Evolutionary conservation across 2,113 vertebrate genomes (phyloP), one percentile per base, ranked within the genome.

Genomic region (Gambusia affinis): DNA sequence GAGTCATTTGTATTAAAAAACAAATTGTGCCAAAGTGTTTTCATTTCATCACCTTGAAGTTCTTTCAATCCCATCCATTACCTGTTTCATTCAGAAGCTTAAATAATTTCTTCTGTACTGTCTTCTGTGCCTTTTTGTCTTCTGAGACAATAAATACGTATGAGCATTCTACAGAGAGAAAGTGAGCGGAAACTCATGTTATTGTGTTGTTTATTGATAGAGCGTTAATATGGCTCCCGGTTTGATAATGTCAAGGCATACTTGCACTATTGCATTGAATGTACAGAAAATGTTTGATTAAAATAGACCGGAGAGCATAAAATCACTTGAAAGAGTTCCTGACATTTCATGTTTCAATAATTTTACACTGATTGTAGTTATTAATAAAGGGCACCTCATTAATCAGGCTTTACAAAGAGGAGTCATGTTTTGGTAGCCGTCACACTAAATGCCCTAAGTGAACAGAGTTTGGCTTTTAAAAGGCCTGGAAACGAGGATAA

Each of bases 151-250:
- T 73, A 29, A 24, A 54, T 27, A 30, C 11, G 31, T n/a, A 66
- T n/a, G 7, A 10, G 0, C 3, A 71, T 29, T 15, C 12, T n/a
- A 47, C 67, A 15, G 47, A 60, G 19, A 15, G 60, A 65, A 42
- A 44, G 19, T 27, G 12, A 75, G 54, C 47, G 35, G 29, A 64
- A 62, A 64, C 8, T 12, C 27, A 2, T 37, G 35, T 54, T 30
- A 60, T 65, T 47, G 39, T 24, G 51, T 76, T 64, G 72, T 44
- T 73, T 12, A 5, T 61, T 78, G 73, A 70, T 72, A 54, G 47
- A 69, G 61, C 17, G 64, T 63, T 35, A 76, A 67, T 65, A 24
- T 27, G 35, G 60, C 54, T 72, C 29, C 33, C 54, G 0, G 0
- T 60, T 64, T 27, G 39, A 42, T 62, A 67, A 60, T 37, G 65